Evolutionary conservation across 2,113 vertebrate species (phyloP).

Genomic region (Ardeotis arabs): DNA sequence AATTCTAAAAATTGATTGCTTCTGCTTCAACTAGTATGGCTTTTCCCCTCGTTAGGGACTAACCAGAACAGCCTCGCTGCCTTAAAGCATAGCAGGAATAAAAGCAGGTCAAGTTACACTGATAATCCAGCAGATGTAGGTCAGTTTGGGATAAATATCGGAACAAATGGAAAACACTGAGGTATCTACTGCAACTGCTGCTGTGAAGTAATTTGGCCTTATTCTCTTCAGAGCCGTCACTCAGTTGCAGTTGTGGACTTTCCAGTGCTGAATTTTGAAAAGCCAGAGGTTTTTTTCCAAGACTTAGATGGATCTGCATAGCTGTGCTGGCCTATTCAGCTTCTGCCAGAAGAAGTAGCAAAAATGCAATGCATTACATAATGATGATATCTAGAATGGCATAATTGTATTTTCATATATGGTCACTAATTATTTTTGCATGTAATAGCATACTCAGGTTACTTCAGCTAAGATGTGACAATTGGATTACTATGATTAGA

Average conservation of each 20-base stretch:
- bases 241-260: not conserved
- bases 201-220: conserved; percentile 47
- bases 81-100: conserved; percentile 47
- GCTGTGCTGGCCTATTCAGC: not conserved
- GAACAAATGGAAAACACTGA: conserved; percentile 67
- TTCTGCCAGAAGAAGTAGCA: not conserved
- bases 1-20: not conserved
- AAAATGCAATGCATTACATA: not conserved
- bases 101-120: conserved; percentile 73
- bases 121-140: conserved; percentile 80
- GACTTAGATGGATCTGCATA: not conserved
- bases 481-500: not conserved
- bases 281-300: not conserved
- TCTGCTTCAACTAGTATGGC: not conserved
- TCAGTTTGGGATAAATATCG: conserved; percentile 77
- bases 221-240: conserved; percentile 41
- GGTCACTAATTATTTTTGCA: not conserved
- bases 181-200: conserved; percentile 42
- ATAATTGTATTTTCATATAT: not conserved
- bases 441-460: not conserved
- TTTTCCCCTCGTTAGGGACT: not conserved
- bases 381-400: not conserved
- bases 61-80: conserved; percentile 25
- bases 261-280: not conserved
- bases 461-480: not conserved